phyloP scores from a whole-genome alignment of 1,140 invertebrate species.

The Temnothorax longispinosus region DNA sequence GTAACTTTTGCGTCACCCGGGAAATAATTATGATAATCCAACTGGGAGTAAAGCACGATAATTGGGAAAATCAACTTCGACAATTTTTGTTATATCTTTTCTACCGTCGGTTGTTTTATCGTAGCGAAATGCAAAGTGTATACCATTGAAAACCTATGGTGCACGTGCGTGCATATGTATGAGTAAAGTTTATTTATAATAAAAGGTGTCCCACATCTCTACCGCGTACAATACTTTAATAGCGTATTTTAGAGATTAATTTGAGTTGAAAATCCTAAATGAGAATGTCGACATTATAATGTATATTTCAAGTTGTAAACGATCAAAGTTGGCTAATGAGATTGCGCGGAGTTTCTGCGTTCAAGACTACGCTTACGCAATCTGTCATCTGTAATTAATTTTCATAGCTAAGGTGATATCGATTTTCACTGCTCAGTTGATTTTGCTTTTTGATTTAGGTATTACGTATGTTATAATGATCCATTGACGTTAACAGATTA shows the following conservation, averaged over 20 bases:
- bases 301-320: conserved; percentile 22
- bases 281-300: conserved; percentile 17
- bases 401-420: not conserved
- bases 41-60: not conserved
- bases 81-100: not conserved
- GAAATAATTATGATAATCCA: conserved; percentile 51
- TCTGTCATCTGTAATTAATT: conserved; percentile 22
- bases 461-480: too few relatives aligned
- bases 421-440: not conserved
- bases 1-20: conserved; percentile 27
- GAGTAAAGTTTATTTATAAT: not conserved
- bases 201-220: not conserved
- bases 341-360: conserved; percentile 5
- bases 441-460: not conserved
- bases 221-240: not conserved
- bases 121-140: not conserved
- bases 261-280: conserved; percentile 25
- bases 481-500: too few relatives aligned
- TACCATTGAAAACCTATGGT: not conserved
- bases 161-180: not conserved
- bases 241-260: conserved; percentile 17
- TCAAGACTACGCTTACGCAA: not conserved
- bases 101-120: not conserved
- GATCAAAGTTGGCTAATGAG: conserved; percentile 25
- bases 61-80: conserved; percentile 28